Percentiles rank a stretch among this genome's conserved stretches.
These are phyloP conservation scores for Iselma pallidipennis DNA, from an alignment of 2,888 invertebrate species.

Conservation along the genomic window DNA sequence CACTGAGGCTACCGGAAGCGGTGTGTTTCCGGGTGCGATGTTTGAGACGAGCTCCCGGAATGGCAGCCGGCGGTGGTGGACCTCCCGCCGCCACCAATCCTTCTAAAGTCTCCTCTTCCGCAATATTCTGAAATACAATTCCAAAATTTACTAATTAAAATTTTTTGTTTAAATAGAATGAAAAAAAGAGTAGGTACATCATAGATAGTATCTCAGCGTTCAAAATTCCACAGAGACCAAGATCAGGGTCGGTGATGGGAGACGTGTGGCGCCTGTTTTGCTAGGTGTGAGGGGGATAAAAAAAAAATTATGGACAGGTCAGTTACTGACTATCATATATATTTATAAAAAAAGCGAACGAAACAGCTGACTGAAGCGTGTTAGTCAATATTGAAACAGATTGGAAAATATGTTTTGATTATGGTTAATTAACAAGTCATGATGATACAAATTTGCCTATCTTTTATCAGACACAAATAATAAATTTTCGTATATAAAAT, in stretches of 20 bases:
- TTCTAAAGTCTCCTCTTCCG: slow-evolving; percentile 56
- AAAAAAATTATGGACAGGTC: neutral
- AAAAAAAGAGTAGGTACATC: slow-evolving; percentile 11
- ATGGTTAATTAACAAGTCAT: neutral
- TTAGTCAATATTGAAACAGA: too few relatives aligned
- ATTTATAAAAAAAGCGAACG: neutral
- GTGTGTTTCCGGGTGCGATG: slow-evolving; percentile 52
- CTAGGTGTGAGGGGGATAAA: neutral
- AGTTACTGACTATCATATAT: neutral
- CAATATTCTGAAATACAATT: slow-evolving; percentile 44
- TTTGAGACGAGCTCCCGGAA: slow-evolving; percentile 56
- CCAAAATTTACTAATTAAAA: too few relatives aligned
- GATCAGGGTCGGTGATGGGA: neutral
- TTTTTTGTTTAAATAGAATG: too few relatives aligned
- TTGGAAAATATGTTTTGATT: neutral
- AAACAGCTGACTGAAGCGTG: neutral
- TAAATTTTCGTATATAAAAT: too few relatives aligned
- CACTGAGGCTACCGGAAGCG: slow-evolving; percentile 56
- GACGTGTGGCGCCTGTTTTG: neutral
- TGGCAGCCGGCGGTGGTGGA: slow-evolving; percentile 40
- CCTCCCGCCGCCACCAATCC: slow-evolving; percentile 53
- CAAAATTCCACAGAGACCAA: neutral
- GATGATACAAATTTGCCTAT: neutral
- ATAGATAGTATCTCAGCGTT: neutral
- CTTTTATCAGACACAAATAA: too few relatives aligned